Base-by-base conservation (phyloP, 2,113 vertebrate genomes). In the Lophotis ruficrista region DNA sequence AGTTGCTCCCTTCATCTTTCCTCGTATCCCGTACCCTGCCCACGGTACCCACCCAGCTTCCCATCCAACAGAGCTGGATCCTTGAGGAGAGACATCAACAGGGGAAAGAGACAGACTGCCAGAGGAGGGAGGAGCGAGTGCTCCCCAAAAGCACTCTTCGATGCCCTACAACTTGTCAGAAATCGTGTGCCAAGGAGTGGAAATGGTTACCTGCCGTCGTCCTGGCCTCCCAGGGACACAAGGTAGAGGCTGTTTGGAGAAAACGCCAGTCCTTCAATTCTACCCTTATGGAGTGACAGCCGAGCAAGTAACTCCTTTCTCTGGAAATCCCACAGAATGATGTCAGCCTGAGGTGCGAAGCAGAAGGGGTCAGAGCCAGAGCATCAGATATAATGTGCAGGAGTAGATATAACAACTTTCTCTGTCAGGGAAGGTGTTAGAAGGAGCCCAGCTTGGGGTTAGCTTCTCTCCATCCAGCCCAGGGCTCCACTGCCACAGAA, bases 281-380 rank as follows among this genome's bases (percentile, higher is more conserved):
- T 99, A 10, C 98, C 98, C 91, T 99, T 99, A 96, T 99, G 99
- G 62, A 99, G 98, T 2, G 96, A 90, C 37, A 99, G 96, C 35
- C 98, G 94, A 71, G 98, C 97, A 30, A 99, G 93, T 38, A 98
- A 83, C 35, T 98, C 96, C 92, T 91, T 97, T 86, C 97, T 96
- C 50, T 89, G 89, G 85, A 97, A 99, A 95, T 99, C 98, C 99
- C 99, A 99, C 87, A 99, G 94, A 51, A 99, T 98, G 69, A 99
- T 81, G 58, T 98, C 96, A 87, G 99, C 99, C 99, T 99, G 93
- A 20, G 56, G 28, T 8, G 51, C 43, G 91, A 83, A 51, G 60
- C 87, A 66, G 53, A 50, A 62, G 57, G 48, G 38, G 43, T 60
- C 62, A 80, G 50, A 87, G 78, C 14, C 77, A 53, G 41, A 87